Conservation (phyloP, 2,888 invertebrate species). For the Plebejus argus region DNA sequence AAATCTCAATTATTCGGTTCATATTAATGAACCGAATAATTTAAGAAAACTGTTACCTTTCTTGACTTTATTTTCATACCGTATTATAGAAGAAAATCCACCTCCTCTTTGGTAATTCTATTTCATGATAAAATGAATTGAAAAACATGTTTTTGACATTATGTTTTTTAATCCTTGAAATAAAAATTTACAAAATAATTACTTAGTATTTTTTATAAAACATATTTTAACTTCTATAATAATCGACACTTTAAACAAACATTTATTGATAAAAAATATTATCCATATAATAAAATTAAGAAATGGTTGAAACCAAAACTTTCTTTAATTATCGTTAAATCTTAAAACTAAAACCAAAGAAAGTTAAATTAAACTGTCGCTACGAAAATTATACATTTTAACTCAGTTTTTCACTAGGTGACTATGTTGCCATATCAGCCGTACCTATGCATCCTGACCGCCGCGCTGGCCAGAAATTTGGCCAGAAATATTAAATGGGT, state of each 20-base stretch:
- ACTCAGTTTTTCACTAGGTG: no score
- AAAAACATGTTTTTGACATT: neutral
- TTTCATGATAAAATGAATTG: neutral
- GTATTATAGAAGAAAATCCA: no score
- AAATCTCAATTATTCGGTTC: neutral
- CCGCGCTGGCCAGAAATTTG: no score
- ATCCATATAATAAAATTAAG: neutral
- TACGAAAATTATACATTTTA: neutral
- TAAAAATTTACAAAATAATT: no score
- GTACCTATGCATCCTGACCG: no score
- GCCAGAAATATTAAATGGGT: no score
- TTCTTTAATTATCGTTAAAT: neutral
- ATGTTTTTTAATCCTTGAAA: no score
- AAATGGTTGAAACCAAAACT: neutral
- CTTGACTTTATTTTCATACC: neutral
- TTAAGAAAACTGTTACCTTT: neutral
- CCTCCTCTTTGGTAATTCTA: neutral
- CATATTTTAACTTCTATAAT: no score
- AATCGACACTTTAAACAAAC: no score
- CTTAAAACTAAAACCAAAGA: neutral
- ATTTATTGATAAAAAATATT: no score
- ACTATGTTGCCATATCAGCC: no score
- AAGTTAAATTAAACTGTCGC: neutral
- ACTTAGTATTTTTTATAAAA: no score
- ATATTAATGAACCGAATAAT: constrained; percentile 17